Conservation (phyloP, 2,797 vertebrate species). For the Sparus aurata region DNA sequence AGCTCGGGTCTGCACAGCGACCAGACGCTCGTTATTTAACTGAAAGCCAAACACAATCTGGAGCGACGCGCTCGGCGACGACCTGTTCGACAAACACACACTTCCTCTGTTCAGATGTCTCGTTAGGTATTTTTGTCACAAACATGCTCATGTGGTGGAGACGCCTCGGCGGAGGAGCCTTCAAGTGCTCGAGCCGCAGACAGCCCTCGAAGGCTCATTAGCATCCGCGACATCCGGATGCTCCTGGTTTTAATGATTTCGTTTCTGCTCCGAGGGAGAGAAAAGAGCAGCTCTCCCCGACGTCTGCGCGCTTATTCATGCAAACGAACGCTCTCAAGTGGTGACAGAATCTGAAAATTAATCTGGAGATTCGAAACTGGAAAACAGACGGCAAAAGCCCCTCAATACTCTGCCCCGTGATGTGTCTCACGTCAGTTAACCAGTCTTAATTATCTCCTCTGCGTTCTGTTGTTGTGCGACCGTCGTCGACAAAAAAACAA, state of each 20-base stretch:
- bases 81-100: neutral
- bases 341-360: neutral
- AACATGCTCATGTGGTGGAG: neutral
- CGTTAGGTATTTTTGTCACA: neutral
- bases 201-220: neutral
- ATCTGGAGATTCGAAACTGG: neutral
- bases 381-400: neutral
- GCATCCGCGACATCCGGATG: neutral
- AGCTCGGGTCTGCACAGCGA: neutral
- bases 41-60: neutral
- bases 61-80: neutral
- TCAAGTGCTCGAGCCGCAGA: neutral
- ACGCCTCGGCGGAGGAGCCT: neutral
- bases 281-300: neutral
- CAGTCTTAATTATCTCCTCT: neutral
- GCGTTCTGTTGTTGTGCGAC: neutral
- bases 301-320: neutral
- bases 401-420: neutral
- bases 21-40: neutral
- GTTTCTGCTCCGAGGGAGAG: neutral
- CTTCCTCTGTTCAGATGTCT: neutral
- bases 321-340: neutral
- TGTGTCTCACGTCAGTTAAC: neutral
- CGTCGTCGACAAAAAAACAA: conserved; percentile 17
- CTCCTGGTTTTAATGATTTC: neutral